Percentiles rank a stretch among this genome's conserved stretches.
Conservation (phyloP, 2,888 invertebrate species). For the Cryptops parisi region DNA sequence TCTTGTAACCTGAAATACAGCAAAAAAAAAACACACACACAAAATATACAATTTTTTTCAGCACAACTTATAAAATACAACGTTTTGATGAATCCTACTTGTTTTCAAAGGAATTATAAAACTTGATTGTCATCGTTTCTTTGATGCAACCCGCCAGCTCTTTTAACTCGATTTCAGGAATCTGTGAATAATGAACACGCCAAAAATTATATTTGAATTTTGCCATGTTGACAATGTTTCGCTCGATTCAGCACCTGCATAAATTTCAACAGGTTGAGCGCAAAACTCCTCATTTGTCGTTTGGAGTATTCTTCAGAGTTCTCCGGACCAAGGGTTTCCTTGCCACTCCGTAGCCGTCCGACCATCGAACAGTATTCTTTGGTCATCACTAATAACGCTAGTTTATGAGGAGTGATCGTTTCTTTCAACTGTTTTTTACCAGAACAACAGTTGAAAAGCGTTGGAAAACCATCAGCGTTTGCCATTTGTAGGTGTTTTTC, state of each 20-base stretch:
- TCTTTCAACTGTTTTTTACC: conserved; percentile 5
- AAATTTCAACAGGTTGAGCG: background rate
- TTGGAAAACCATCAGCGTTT: background rate
- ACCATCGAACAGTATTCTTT: conserved; percentile 1
- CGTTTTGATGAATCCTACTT: background rate
- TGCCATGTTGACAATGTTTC: too few species aligned
- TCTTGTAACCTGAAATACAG: conserved; percentile 26
- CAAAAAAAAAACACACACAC: too few species aligned
- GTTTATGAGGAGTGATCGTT: conserved; percentile 4
- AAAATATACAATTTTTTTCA: too few species aligned
- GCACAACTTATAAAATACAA: too few species aligned
- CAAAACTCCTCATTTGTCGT: background rate
- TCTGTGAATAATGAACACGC: too few species aligned
- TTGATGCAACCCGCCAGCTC: background rate
- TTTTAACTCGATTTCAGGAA: background rate
- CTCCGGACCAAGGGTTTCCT: background rate
- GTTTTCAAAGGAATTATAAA: conserved; percentile 19
- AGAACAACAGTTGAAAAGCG: background rate
- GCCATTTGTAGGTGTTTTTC: too few species aligned
- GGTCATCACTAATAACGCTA: background rate
- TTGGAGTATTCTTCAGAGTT: background rate
- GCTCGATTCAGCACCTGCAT: background rate
- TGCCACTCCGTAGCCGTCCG: background rate
- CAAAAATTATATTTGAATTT: too few species aligned
- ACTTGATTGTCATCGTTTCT: background rate